These are phyloP conservation scores for Acrocephalus scirpaceus DNA, from an alignment of 2,797 vertebrate genomes.

Conservation along the genomic window DNA sequence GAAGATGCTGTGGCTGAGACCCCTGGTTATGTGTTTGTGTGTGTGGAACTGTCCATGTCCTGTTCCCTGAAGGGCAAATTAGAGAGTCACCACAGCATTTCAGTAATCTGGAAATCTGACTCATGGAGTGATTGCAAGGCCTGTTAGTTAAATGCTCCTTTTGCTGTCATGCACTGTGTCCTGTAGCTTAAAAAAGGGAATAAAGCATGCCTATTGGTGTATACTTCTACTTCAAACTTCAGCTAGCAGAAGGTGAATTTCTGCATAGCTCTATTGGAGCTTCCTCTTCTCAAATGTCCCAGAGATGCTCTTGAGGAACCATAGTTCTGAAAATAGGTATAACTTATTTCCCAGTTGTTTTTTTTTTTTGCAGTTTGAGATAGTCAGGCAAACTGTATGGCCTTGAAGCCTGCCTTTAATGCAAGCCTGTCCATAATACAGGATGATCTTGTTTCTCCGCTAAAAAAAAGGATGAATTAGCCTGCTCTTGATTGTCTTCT, in stretches of 20 bases:
- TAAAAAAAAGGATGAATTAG: background rate
- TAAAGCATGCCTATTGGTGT: rapidly evolving
- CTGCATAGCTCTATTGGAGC: background rate
- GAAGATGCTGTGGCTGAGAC: background rate
- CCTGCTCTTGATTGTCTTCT: background rate
- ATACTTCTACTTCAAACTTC: background rate
- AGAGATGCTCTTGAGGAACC: background rate
- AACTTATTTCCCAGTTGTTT: background rate
- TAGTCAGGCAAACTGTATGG: background rate
- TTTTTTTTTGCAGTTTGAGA: background rate
- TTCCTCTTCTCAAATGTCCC: background rate
- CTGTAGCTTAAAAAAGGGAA: background rate
- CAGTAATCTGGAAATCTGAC: background rate
- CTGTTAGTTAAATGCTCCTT: background rate
- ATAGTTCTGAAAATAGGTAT: background rate
- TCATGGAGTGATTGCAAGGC: background rate
- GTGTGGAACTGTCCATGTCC: background rate
- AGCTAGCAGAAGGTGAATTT: background rate
- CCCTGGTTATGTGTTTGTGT: background rate
- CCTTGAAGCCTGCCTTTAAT: background rate
- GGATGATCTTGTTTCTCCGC: background rate
- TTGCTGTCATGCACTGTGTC: background rate
- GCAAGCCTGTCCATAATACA: background rate
- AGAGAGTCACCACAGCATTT: background rate
- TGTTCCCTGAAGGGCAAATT: background rate